Evolutionary conservation across 2,888 invertebrate species (phyloP), one percentile per base, ranked within the genome.

Genomic region (Tridacna gigas): DNA sequence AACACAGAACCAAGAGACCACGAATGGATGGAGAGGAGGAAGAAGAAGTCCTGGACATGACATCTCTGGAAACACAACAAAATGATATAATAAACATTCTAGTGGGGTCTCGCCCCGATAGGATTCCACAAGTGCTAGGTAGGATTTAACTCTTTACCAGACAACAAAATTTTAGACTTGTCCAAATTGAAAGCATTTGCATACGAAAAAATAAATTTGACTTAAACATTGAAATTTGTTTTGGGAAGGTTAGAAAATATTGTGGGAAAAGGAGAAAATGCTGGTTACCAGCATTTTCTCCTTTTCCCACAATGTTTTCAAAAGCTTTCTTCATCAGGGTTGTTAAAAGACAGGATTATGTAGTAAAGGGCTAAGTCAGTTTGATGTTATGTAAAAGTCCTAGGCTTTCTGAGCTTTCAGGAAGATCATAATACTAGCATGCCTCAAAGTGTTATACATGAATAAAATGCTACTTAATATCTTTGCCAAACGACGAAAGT

Each of bases 1-100:
- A 94, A 83, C 94, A 94, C 77, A 87, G 94, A 47, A 88, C 90
- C 77, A 94, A 94, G 82, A 88, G 93, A 22, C 91, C 89, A 20
- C 84, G 91, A 13, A 26, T 90, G 9, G 93, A 93, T n/a, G 71
- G 51, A 20, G 71, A 61, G 9, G 22, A 47, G 3, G 18, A 65
- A 61, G 69, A 11, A 47, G 60, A 66, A 80, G 65, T 56, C 65
- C 47, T 77, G 73, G 78, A 77, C 74, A 18, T 51, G 22, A 51
- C 45, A 15, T 47, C 71, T 51, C 67, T 77, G 61, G 80, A 84
- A 37, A 82, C 78, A 51, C 82, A 84, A 60, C 85, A 79, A 45
- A 71, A 65, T 74, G 86, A 83, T 74, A 82, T 47, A 88, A 93
- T 84, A 83, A 89, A n/a, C 74, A 91, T 66, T 80, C 91, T 69